Percentiles rank a stretch among this genome's conserved stretches.
Evolutionary conservation across 2,113 vertebrate species (phyloP).

Genomic region (Trinectes maculatus): DNA sequence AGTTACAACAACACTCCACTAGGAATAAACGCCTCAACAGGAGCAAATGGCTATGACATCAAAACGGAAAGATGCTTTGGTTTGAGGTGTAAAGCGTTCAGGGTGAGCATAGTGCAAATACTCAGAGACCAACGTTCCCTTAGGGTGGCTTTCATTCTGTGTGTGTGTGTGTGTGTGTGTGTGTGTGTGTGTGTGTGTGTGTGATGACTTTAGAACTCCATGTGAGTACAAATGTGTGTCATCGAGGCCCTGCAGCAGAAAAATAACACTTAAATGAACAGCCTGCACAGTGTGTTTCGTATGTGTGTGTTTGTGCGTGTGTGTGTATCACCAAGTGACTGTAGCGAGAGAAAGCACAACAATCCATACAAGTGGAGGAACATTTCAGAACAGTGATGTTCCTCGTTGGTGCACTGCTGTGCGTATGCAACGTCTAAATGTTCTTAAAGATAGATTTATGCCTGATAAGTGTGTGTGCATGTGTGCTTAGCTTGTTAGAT

Average conservation of each 20-base stretch:
- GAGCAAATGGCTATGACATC: constrained; percentile 17
- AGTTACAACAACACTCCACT: constrained; percentile 12
- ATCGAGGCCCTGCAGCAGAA: constrained; percentile 5
- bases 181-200: neutral
- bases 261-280: constrained; percentile 30
- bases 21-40: constrained; percentile 3
- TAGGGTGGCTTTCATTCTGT: neutral
- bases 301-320: constrained; percentile 6
- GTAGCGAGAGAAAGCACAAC: neutral
- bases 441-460: constrained; percentile 50
- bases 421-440: constrained; percentile 43
- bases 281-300: neutral
- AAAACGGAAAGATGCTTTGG: constrained; percentile 21
- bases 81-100: constrained; percentile 20
- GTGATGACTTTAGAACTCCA: constrained; percentile 14
- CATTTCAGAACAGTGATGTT: constrained; percentile 23
- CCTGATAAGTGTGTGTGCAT: constrained; percentile 15
- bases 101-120: constrained; percentile 12
- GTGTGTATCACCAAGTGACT: constrained; percentile 15
- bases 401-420: neutral
- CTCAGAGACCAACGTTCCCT: constrained; percentile 8
- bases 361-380: constrained; percentile 28
- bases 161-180: constrained; percentile 4
- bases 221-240: constrained; percentile 9
- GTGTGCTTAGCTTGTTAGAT: constrained; percentile 13